Percentiles rank a stretch among this genome's conserved stretches.
Conservation (phyloP, 2,797 vertebrate genomes). For the Sebastes elongatus region DNA sequence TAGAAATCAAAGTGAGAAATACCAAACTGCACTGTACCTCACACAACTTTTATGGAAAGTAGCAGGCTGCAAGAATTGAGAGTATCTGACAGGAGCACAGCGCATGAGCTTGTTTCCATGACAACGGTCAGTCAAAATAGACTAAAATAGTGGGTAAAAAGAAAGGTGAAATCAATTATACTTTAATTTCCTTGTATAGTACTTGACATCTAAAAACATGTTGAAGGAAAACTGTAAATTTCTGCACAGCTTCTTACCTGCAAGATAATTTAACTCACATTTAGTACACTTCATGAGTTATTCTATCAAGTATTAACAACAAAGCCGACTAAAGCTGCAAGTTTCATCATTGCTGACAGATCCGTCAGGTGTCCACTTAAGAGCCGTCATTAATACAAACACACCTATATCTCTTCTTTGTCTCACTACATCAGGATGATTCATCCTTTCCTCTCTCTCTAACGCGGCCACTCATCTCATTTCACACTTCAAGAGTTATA, state of each 20-base stretch:
- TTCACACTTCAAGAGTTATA: neutral
- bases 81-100: neutral
- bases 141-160: neutral
- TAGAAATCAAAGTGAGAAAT: neutral
- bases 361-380: neutral
- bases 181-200: neutral
- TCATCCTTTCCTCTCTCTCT: slow-evolving; percentile 8
- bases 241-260: neutral
- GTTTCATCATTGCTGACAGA: neutral
- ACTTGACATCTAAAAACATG: neutral
- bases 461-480: slow-evolving; percentile 26
- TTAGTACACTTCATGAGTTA: neutral
- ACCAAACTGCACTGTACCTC: neutral
- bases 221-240: neutral
- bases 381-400: slow-evolving; percentile 18
- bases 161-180: neutral
- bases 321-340: neutral
- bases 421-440: neutral
- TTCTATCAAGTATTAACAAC: neutral
- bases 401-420: neutral
- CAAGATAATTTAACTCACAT: neutral
- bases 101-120: neutral
- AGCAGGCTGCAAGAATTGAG: neutral
- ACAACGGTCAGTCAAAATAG: neutral
- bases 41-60: neutral